Evolutionary conservation across 2,797 vertebrate species (phyloP).

Genomic region (Hemitrygon akajei): DNA sequence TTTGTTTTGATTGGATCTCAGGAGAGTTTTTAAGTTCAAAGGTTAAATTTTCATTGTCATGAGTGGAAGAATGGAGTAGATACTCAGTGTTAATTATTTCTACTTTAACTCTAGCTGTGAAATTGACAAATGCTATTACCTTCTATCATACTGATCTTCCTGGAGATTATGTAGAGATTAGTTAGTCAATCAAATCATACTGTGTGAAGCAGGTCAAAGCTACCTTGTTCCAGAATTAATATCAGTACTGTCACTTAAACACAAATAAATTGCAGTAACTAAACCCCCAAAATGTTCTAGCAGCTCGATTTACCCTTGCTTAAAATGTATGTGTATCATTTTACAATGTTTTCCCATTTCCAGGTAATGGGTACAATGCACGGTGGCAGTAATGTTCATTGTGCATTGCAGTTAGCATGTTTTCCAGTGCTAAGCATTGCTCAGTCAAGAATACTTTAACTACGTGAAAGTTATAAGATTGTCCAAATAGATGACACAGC

Average conservation of each 20-base stretch:
- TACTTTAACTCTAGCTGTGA: not conserved
- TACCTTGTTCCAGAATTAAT: not conserved
- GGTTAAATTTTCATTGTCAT: not conserved
- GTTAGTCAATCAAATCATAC: slow-evolving; percentile 1
- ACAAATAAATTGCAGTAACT: not conserved
- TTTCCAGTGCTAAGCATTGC: not conserved
- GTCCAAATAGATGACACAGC: not conserved
- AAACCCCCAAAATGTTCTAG: not conserved
- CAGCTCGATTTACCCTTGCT: not conserved
- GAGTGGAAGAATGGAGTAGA: not conserved
- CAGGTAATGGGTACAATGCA: not conserved
- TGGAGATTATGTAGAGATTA: not conserved
- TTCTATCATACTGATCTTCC: not conserved
- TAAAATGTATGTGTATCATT: not conserved
- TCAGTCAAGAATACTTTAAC: not conserved
- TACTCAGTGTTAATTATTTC: not conserved
- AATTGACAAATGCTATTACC: slow-evolving; percentile 15
- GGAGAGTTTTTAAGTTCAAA: not conserved
- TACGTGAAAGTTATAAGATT: not conserved
- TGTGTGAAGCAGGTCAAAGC: not conserved
- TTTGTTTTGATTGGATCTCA: not conserved
- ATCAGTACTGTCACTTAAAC: not conserved
- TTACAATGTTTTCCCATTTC: not conserved
- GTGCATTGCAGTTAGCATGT: not conserved
- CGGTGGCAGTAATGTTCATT: not conserved